Evolutionary conservation across 2,797 vertebrate species (phyloP), one percentile per base, ranked within the genome.

Genomic region (Epinephelus coioides): DNA sequence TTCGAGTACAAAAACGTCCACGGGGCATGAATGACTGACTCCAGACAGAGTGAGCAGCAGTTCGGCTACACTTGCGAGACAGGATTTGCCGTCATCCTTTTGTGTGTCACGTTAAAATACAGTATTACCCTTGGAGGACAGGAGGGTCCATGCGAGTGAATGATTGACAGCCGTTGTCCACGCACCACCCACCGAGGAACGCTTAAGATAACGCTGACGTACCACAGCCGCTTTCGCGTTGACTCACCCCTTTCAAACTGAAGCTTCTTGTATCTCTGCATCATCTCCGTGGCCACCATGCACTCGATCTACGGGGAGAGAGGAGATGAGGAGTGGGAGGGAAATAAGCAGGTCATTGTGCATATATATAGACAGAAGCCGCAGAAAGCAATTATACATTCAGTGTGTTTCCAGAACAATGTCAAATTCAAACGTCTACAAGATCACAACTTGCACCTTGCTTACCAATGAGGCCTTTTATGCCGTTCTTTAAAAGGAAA

Each of bases 231-330:
- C 79, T 76, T 23, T 30, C 25, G n/a, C 60, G 3, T 68, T 75
- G 63, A 94, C 95, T 95, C 95, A 99, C 98, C 98, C 94, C 97
- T 96, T 94, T 99, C 98, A 91, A 99, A 99, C 78, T 98, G 98
- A 40, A 99, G 96, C 94, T 97, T 98, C 93, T 97, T 98, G 87
- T 99, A 99, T 89, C 95, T 96, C 91, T 99, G 98, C 98, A 99
- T 99, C 87, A 97, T 97, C 89, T 98, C 98, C 13, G 97, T 95
- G 0, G 97, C 97, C 88, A 99, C 98, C 97, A 99, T 98, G 92
- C 97, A 98, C 92, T 99, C 98, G 70, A 99, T 99, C 98, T 99
- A 86, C 89, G 80, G 69, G 69, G 83, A 81, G 74, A 69, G 80
- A 85, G 21, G 50, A 60, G 65, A 73, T 3, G 21, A 74, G 66